Conservation (phyloP, 2,888 invertebrate genomes). For the Aradus depressus region DNA sequence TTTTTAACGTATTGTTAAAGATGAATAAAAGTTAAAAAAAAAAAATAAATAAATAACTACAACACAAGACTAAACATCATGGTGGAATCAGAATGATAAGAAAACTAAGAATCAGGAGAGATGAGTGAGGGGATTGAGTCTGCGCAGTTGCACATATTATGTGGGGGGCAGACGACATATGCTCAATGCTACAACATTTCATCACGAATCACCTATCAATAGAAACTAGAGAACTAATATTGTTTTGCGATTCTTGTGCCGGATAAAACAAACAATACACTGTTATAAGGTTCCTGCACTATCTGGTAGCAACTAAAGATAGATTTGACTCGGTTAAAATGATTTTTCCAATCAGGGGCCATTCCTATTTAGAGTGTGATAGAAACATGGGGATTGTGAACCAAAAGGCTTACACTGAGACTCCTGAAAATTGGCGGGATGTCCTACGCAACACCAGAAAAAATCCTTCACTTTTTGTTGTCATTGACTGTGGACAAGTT, state of each 20-base stretch:
- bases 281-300: constrained; percentile 13
- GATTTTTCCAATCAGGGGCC: constrained; percentile 15
- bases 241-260: constrained; percentile 19
- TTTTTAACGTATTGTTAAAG: too few relatives aligned
- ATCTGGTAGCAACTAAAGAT: constrained; percentile 5
- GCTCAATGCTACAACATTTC: too few relatives aligned
- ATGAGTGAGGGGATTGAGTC: too few relatives aligned
- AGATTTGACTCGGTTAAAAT: constrained; percentile 12
- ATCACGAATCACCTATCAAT: too few relatives aligned
- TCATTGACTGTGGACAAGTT: constrained; percentile 23
- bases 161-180: too few relatives aligned
- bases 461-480: constrained; percentile 29
- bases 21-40: too few relatives aligned
- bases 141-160: too few relatives aligned
- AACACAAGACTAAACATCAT: too few relatives aligned
- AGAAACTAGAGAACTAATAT: constrained; percentile 4
- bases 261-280: constrained; percentile 18
- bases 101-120: too few relatives aligned
- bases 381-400: constrained; percentile 12
- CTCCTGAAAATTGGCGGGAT: constrained; percentile 24
- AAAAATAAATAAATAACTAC: too few relatives aligned
- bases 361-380: too few relatives aligned
- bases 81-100: too few relatives aligned
- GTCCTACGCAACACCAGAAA: constrained; percentile 27
- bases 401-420: constrained; percentile 14